A percentile compares a stretch with the other conserved stretches of the same genome.
Evolutionary conservation across 2,797 vertebrate genomes (phyloP).

Genomic region (Knipowitschia caucasica): DNA sequence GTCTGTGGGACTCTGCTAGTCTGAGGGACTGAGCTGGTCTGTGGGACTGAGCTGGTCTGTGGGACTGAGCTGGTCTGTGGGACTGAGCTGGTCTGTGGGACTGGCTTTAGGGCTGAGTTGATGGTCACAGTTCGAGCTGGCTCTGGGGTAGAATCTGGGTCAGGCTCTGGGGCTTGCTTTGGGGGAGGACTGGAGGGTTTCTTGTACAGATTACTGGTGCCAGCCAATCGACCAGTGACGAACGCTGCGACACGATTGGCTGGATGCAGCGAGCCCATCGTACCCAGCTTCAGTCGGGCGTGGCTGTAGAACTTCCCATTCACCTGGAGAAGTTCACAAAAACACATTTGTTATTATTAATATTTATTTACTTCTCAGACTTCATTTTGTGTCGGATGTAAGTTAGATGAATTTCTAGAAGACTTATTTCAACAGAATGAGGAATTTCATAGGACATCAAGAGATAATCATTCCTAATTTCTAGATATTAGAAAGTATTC

Average conservation of each 20-base stretch:
- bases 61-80: not conserved
- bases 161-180: not conserved
- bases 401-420: no score
- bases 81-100: no score
- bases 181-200: conserved; percentile 44
- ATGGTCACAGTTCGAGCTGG: not conserved
- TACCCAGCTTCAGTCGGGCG: conserved; percentile 89
- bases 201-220: conserved; percentile 36
- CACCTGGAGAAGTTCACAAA: conserved; percentile 72
- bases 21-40: no score
- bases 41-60: not conserved
- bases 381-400: no score
- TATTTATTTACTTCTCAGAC: no score
- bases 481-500: no score
- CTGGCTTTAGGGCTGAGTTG: not conserved
- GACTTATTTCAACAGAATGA: no score
- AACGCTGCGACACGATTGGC: conserved; percentile 91
- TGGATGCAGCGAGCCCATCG: conserved; percentile 92
- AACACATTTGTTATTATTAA: not conserved
- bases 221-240: conserved; percentile 81
- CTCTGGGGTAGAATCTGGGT: not conserved
- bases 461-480: no score
- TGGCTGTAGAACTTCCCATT: conserved; percentile 89
- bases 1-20: no score
- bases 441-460: no score